phyloP scores from a whole-genome alignment of 2,113 vertebrate genomes.

The Erpornis zantholeuca region DNA sequence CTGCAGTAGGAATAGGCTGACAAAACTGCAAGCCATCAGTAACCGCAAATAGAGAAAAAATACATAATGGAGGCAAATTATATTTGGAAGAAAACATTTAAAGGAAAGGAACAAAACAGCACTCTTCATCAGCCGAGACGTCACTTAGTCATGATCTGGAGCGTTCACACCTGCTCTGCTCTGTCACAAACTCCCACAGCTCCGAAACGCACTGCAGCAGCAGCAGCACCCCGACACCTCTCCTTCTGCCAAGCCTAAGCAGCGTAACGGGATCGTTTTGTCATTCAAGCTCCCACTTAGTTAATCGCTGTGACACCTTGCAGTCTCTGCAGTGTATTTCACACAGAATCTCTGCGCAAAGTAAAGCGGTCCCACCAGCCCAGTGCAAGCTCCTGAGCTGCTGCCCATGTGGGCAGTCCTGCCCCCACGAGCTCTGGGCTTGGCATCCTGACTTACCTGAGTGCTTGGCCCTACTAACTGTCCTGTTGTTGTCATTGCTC shows the following conservation, averaged over 20 bases:
- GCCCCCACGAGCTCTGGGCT: background rate
- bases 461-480: background rate
- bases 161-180: conserved; percentile 19
- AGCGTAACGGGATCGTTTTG: background rate
- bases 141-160: conserved; percentile 41
- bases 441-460: background rate
- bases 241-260: conserved; percentile 12
- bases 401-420: background rate
- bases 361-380: background rate
- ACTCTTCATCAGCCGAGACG: conserved; percentile 1
- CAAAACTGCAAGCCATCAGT: background rate
- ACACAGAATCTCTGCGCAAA: background rate
- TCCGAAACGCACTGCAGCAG: background rate
- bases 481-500: background rate
- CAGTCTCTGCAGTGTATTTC: background rate
- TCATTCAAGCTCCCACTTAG: background rate
- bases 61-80: conserved; percentile 4
- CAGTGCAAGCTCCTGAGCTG: background rate
- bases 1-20: background rate
- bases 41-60: background rate
- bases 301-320: background rate
- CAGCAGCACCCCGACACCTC: conserved; percentile 16
- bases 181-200: background rate
- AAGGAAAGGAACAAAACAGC: background rate
- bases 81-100: conserved; percentile 23